Percentiles rank a stretch among this genome's conserved stretches.
phyloP scores from a whole-genome alignment of 2,113 vertebrate species.

The Forbesichthys agassizii region DNA sequence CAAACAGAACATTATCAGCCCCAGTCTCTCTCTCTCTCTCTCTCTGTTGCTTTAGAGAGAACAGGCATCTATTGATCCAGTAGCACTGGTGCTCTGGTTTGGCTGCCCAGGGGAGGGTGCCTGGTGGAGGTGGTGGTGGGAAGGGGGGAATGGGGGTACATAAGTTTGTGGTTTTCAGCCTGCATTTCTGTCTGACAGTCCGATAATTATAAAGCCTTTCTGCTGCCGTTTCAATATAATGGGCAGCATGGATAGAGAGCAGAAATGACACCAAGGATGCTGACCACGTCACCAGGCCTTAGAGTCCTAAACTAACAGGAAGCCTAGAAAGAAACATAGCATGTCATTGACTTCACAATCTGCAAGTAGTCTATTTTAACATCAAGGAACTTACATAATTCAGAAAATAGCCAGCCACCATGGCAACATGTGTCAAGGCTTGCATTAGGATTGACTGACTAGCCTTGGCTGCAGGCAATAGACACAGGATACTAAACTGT shows the following conservation, averaged over 20 bases:
- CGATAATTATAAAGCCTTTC: constrained; percentile 1
- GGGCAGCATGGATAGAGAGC: neutral
- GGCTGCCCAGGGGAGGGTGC: neutral
- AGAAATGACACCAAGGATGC: constrained; percentile 41
- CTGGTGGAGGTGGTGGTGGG: neutral
- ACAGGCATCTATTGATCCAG: neutral
- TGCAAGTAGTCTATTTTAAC: constrained; percentile 37
- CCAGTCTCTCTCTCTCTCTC: neutral
- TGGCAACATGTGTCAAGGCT: constrained; percentile 54
- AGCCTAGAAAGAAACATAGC: constrained; percentile 17
- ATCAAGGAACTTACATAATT: constrained; percentile 43
- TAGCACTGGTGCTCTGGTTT: neutral
- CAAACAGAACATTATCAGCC: neutral
- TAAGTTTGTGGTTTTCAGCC: constrained; percentile 4
- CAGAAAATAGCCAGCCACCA: constrained; percentile 52
- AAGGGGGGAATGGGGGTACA: neutral
- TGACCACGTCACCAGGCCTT: constrained; percentile 26
- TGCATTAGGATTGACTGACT: constrained; percentile 28
- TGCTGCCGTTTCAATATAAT: constrained; percentile 9
- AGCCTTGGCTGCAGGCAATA: constrained; percentile 50
- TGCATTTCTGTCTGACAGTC: constrained; percentile 13
- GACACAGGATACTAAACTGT: constrained; percentile 44
- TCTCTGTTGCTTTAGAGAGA: neutral
- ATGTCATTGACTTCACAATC: constrained; percentile 41
- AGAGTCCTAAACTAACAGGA: constrained; percentile 12